Evolutionary conservation across 1,140 invertebrate species (phyloP).

Genomic region (Papilio helenus): DNA sequence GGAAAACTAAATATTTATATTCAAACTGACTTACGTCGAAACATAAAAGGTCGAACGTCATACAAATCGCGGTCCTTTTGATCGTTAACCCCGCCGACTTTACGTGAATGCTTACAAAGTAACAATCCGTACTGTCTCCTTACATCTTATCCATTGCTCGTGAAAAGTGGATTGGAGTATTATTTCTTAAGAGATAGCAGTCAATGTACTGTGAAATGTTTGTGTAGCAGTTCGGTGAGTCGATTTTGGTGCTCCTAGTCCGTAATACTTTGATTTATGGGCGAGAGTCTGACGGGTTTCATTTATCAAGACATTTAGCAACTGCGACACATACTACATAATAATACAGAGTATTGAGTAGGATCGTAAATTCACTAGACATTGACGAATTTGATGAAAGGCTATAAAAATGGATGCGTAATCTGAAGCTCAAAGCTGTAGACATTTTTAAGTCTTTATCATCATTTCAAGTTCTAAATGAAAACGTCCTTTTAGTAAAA

Average conservation of each 20-base stretch:
- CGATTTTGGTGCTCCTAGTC: conserved; percentile 43
- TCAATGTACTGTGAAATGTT: conserved; percentile 30
- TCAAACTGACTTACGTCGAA: conserved; percentile 19
- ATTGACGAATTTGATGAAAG: conserved; percentile 56
- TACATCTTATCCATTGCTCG: conserved; percentile 38
- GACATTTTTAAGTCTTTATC: not conserved
- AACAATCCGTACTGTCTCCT: conserved; percentile 38
- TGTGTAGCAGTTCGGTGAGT: conserved; percentile 24
- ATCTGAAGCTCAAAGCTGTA: not conserved
- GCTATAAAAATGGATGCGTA: conserved; percentile 42
- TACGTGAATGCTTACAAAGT: conserved; percentile 35
- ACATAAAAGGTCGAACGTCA: conserved; percentile 43
- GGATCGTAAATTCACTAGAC: conserved; percentile 58
- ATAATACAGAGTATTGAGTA: conserved; percentile 58
- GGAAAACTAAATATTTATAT: conserved; percentile 42
- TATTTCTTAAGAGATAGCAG: conserved; percentile 16
- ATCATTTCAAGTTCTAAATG: not conserved
- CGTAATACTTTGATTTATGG: conserved; percentile 60
- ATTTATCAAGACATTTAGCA: conserved; percentile 67
- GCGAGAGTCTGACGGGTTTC: conserved; percentile 56
- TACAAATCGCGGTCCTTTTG: conserved; percentile 45
- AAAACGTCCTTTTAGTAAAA: too few relatives aligned
- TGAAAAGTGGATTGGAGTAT: conserved; percentile 2
- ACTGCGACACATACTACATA: conserved; percentile 55
- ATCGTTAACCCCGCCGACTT: conserved; percentile 45